Base-by-base conservation (phyloP, 2,888 invertebrate genomes). In the Strigamia maritima region DNA sequence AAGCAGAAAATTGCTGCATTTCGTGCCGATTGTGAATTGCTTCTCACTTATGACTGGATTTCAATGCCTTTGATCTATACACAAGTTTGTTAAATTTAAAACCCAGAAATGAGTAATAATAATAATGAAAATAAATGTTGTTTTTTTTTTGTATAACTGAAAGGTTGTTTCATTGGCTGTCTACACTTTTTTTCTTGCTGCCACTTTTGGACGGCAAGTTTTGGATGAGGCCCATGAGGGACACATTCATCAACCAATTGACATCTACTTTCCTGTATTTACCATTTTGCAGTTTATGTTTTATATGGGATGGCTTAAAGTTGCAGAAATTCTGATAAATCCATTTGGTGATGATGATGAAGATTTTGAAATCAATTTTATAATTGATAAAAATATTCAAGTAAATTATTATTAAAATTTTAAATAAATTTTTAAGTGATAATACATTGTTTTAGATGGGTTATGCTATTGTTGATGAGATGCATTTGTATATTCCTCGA, bases 401-500 rank as follows among this genome's bases (percentile, higher is more conserved):
- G 94, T 95, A 16, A 70, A 65, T n/a, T 0, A 4, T 65, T 12
- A 24, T 22, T n/a, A n/a, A n/a, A n/a, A 31, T 31, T 2, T 31
- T n/a, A n/a, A n/a, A n/a, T n/a, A n/a, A n/a, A n/a, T n/a, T n/a
- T n/a, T n/a, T n/a, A n/a, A n/a, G n/a, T n/a, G n/a, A n/a, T n/a
- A n/a, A n/a, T n/a, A 49, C 3, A 14, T 49, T 49, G 14, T n/a
- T 4, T 19, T 24, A 70, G 70, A 26, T 70, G n/a, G 16, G 70
- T 12, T 95, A 95, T 87, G 89, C 95, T 85, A 95, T 95, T 82
- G 95, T 96, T 44, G 95, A 96, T 85, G 95, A 95, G 87, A 95
- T 95, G 94, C 95, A 95, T 85, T 93, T 94, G 86, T 94, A 94
- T 84, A 94, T 95, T 87, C 95, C 95, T 0, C 93, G 94, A 85